phyloP scores from a whole-genome alignment of 2,888 invertebrate genomes.

The Phortica okadai region DNA sequence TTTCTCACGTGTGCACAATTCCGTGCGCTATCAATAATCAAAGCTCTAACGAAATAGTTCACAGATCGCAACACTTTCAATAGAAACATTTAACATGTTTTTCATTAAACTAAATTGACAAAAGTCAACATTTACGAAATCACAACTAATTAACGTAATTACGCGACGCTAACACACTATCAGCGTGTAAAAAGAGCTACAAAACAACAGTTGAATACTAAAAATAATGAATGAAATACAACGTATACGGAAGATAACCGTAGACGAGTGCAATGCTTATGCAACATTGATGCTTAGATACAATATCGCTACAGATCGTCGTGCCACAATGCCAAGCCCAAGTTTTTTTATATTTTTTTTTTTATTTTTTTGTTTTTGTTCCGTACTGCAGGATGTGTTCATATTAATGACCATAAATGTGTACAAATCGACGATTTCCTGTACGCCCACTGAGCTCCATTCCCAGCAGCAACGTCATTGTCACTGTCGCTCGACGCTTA shows the following conservation, averaged over 20 bases:
- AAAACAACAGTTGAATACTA: slow-evolving; percentile 9
- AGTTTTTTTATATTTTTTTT: not conserved
- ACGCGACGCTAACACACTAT: not conserved
- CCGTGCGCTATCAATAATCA: not conserved
- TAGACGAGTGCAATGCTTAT: not conserved
- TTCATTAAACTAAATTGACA: slow-evolving; percentile 13
- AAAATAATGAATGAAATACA: not conserved
- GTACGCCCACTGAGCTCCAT: slow-evolving; percentile 64
- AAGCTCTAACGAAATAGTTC: not conserved
- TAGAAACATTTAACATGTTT: not conserved
- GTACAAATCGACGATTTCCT: slow-evolving; percentile 71
- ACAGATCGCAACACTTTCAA: not conserved
- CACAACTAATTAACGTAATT: slow-evolving; percentile 30
- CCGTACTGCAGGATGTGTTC: slow-evolving; percentile 69
- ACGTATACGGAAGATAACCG: slow-evolving; percentile 3
- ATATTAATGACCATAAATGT: slow-evolving; percentile 75
- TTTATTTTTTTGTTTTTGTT: not conserved
- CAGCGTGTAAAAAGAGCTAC: not conserved
- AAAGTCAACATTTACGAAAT: slow-evolving; percentile 10
- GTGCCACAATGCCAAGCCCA: not conserved
- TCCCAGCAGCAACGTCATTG: slow-evolving; percentile 14
- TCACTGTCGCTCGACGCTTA: not conserved
- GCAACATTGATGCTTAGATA: not conserved
- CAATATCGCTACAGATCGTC: not conserved
- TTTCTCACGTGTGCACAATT: not conserved